phyloP scores from a whole-genome alignment of 1,140 invertebrate species.

The Drosophila kanapiae region DNA sequence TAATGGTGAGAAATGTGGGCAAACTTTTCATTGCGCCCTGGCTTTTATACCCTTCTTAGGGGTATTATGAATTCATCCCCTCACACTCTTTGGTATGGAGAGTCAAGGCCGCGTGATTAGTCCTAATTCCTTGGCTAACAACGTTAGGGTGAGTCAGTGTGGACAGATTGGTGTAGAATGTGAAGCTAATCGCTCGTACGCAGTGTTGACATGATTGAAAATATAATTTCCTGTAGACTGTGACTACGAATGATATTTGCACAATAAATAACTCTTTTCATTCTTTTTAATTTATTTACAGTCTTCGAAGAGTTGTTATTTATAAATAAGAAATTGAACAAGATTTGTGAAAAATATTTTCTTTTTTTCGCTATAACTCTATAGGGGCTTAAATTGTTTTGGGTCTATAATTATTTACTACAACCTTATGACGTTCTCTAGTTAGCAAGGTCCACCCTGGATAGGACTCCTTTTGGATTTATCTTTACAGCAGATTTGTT shows the following conservation, averaged over 20 bases:
- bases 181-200: constrained; percentile 5
- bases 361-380: neutral
- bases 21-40: constrained; percentile 69
- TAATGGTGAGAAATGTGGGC: constrained; percentile 70
- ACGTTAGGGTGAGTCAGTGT: constrained; percentile 2
- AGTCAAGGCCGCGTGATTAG: constrained; percentile 26
- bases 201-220: neutral
- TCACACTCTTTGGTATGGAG: neutral
- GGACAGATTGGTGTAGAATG: neutral
- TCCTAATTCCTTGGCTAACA: constrained; percentile 19
- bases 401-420: neutral
- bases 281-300: too few species aligned
- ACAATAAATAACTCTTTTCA: too few species aligned
- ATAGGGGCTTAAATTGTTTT: neutral
- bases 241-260: neutral
- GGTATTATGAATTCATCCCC: constrained; percentile 27
- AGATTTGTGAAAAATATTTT: too few species aligned
- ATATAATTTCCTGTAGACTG: too few species aligned
- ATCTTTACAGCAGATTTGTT: constrained; percentile 30
- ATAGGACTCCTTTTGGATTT: neutral
- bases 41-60: constrained; percentile 33
- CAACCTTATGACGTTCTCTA: too few species aligned
- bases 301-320: too few species aligned
- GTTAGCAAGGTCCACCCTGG: constrained; percentile 5
- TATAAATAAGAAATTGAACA: too few species aligned